Evolutionary conservation across 2,113 vertebrate genomes (phyloP), one percentile per base, ranked within the genome.

Genomic region (Saguinus midas): DNA sequence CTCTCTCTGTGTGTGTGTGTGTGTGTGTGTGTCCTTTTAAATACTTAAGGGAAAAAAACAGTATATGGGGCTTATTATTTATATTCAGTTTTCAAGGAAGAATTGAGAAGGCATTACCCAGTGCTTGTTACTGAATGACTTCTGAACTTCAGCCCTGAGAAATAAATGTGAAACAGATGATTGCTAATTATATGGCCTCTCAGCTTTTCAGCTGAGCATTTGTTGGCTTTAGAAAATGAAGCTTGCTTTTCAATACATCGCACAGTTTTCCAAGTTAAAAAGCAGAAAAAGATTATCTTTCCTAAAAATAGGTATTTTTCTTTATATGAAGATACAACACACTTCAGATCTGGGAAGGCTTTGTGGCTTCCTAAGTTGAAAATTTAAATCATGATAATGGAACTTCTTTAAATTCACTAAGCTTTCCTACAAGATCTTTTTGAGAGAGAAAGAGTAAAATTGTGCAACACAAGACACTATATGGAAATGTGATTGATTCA

Each of bases 151-250:
- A 90, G 45, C 58, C 27, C 76, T 89, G 57, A 94, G 78, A 87
- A 95, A 91, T 64, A 86, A 94, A 82, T 90, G 57, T 68, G 79
- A 75, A 92, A 81, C 18, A 61, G 87, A 85, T 95, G 94, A 96
- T 25, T 87, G 66, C 64, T 93, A 95, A 97, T 97, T 92, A 95
- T 11, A 78, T 35, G 37, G 11, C 70, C 45, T 40, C 35, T n/a
- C 8, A 80, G 82, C 8, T 40, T 79, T 35, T 21, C n/a, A 82
- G 40, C 2, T 61, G 50, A 84, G 52, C 57, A 32, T 45, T 43
- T 27, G 3, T 17, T 25, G 61, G 25, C 11, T 83, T 75, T 32
- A 20, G 73, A 89, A 89, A 88, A 87, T 48, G 17, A 2, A 8
- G 7, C 37, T 50, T 64, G 27, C 9, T 93, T 72, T 78, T 32